These are phyloP conservation scores for Dendropsophus ebraccatus DNA, from an alignment of 2,113 vertebrate species.

Conservation along the genomic window DNA sequence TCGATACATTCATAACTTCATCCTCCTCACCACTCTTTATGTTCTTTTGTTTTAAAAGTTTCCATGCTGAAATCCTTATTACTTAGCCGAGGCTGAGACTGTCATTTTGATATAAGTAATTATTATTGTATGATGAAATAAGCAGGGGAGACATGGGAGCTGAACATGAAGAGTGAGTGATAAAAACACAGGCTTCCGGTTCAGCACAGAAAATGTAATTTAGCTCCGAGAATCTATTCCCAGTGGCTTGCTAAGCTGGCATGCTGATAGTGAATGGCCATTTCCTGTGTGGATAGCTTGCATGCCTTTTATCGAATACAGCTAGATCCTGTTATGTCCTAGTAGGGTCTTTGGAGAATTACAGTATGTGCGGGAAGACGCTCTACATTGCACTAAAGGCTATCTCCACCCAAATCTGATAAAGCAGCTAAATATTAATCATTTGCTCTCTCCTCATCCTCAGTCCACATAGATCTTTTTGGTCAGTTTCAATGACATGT, in stretches of 20 bases:
- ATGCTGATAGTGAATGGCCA: neutral
- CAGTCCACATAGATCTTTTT: too few species aligned
- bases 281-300: constrained; percentile 22
- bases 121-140: constrained; percentile 41
- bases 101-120: constrained; percentile 20
- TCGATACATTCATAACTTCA: neutral
- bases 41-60: neutral
- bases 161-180: neutral
- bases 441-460: neutral
- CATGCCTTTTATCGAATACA: neutral
- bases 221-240: neutral
- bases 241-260: neutral
- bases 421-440: neutral
- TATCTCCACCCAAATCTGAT: neutral
- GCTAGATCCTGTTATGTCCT: constrained; percentile 1
- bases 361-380: too few species aligned
- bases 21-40: neutral
- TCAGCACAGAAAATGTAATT: constrained; percentile 6
- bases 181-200: neutral
- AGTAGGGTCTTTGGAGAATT: too few species aligned
- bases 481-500: too few species aligned
- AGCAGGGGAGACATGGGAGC: neutral
- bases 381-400: neutral
- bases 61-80: constrained; percentile 4
- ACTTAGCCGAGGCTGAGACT: neutral